Conservation (phyloP, 2,113 vertebrate species). For the Sebastes schlegelii region DNA sequence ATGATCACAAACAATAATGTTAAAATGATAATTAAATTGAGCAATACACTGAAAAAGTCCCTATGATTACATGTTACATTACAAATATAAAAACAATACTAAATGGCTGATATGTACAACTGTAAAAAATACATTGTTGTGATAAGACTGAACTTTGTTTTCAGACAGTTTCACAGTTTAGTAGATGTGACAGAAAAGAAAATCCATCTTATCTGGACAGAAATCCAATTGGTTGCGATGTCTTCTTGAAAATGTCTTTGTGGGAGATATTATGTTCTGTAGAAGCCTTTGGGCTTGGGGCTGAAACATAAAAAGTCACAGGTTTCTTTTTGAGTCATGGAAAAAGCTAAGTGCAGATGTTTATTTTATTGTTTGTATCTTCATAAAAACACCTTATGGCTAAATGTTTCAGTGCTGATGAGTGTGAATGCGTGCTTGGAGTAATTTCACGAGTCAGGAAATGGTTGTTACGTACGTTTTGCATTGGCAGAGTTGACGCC, state of each 20-base stretch:
- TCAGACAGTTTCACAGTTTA: not conserved
- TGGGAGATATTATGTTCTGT: slow-evolving; percentile 64
- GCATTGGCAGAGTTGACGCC: slow-evolving; percentile 77
- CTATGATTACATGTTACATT: slow-evolving; percentile 2
- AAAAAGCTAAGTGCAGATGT: slow-evolving; percentile 1
- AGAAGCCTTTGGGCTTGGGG: slow-evolving; percentile 81
- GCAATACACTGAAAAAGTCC: not conserved
- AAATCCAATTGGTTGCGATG: slow-evolving; percentile 19
- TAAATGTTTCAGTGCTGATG: not conserved
- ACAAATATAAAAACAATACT: slow-evolving; percentile 24
- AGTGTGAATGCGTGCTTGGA: slow-evolving; percentile 18
- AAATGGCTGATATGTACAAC: slow-evolving; percentile 40
- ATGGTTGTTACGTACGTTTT: slow-evolving; percentile 74
- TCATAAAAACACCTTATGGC: slow-evolving; percentile 7
- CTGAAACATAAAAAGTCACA: slow-evolving; percentile 70
- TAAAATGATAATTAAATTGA: not conserved
- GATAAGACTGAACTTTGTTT: not conserved
- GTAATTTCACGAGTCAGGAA: slow-evolving; percentile 48
- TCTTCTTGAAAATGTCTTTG: slow-evolving; percentile 36
- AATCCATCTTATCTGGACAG: slow-evolving; percentile 26
- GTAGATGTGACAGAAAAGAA: slow-evolving; percentile 15
- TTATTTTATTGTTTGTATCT: not conserved
- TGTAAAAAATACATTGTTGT: slow-evolving; percentile 18
- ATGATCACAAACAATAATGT: slow-evolving; percentile 5
- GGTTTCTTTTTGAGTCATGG: slow-evolving; percentile 30